phyloP scores from a whole-genome alignment of 2,888 invertebrate genomes.

The Agonopterix alstromeriana region DNA sequence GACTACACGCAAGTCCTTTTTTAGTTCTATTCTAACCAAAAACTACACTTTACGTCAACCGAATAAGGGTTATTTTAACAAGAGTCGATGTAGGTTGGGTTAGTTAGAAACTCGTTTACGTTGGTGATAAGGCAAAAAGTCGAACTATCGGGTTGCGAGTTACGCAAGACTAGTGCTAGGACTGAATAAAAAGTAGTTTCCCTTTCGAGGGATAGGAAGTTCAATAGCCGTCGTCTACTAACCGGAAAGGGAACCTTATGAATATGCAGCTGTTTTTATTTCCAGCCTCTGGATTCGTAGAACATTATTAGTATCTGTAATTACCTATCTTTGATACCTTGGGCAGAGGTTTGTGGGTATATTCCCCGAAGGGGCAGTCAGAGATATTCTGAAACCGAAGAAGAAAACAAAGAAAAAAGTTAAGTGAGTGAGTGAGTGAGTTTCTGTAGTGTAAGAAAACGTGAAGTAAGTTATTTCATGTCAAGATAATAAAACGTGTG shows the following conservation, averaged over 20 bases:
- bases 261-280: slow-evolving; percentile 5
- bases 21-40: slow-evolving; percentile 9
- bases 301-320: too few species aligned
- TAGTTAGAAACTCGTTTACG: slow-evolving; percentile 28
- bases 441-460: too few species aligned
- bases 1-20: slow-evolving; percentile 16
- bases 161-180: slow-evolving; percentile 58
- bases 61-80: slow-evolving; percentile 10
- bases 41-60: slow-evolving; percentile 6
- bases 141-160: slow-evolving; percentile 46
- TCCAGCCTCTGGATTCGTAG: too few species aligned
- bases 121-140: slow-evolving; percentile 55
- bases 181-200: slow-evolving; percentile 55
- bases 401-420: too few species aligned
- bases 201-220: slow-evolving; percentile 63
- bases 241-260: slow-evolving; percentile 37
- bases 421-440: too few species aligned
- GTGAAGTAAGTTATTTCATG: too few species aligned
- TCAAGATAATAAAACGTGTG: too few species aligned
- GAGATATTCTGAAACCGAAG: too few species aligned
- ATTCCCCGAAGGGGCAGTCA: too few species aligned
- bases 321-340: too few species aligned
- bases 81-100: slow-evolving; percentile 2
- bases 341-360: too few species aligned
- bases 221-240: slow-evolving; percentile 42